Conservation (phyloP, 1,140 invertebrate genomes). For the Xylocopa sonorina region DNA sequence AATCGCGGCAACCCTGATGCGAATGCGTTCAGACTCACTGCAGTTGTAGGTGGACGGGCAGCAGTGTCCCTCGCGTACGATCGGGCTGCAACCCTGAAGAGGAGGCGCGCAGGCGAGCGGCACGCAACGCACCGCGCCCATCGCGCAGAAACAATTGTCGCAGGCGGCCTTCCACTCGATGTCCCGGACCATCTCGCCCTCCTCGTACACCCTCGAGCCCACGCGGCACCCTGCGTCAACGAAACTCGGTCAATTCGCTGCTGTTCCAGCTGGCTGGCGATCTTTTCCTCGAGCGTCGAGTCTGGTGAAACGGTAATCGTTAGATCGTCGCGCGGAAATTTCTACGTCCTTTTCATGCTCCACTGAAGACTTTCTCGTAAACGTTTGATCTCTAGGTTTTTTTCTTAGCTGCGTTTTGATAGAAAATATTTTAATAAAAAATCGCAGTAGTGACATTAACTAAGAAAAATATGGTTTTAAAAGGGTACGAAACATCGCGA, state of each 20-base stretch:
- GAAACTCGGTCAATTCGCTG: constrained; percentile 45
- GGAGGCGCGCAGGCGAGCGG: constrained; percentile 89
- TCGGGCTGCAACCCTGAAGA: constrained; percentile 88
- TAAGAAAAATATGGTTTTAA: no score
- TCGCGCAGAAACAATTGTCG: constrained; percentile 92
- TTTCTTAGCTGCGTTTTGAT: no score
- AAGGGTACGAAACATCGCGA: no score
- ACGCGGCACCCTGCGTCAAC: constrained; percentile 85
- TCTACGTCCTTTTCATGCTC: no score
- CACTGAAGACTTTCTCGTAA: no score
- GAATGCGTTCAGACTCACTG: constrained; percentile 81
- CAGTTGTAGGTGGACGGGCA: constrained; percentile 93
- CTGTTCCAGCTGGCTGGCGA: no score
- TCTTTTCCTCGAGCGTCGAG: no score
- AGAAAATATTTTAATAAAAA: no score
- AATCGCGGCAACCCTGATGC: constrained; percentile 37
- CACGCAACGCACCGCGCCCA: constrained; percentile 88
- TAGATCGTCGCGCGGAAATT: no score
- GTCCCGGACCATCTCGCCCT: constrained; percentile 89
- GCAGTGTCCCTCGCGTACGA: constrained; percentile 89
- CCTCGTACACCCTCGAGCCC: constrained; percentile 84
- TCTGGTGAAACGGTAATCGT: no score
- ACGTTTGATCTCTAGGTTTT: no score
- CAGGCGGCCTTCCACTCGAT: constrained; percentile 84
- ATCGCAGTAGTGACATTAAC: no score